Conservation (phyloP, 2,888 invertebrate species). For the Spisula solida region DNA sequence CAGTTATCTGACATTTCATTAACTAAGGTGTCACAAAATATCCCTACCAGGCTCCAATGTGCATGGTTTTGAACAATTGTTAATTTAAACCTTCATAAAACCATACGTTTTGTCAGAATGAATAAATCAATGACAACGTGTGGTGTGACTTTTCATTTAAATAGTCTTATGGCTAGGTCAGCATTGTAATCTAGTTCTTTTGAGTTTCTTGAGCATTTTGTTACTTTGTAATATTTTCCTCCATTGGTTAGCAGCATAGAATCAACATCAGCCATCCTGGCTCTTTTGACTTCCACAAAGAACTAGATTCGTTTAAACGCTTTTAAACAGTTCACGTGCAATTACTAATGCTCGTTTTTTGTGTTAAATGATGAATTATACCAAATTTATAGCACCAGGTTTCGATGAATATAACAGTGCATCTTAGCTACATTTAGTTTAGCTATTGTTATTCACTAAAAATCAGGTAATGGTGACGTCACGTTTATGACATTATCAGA, state of each 20-base stretch:
- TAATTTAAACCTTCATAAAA: not conserved
- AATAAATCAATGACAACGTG: not conserved
- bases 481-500: no score
- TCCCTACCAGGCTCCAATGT: not conserved
- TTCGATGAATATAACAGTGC: no score
- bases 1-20: conserved; percentile 15
- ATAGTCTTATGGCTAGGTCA: not conserved
- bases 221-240: not conserved
- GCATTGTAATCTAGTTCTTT: not conserved
- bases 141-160: not conserved
- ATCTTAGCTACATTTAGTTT: no score
- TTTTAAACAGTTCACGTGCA: no score
- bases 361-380: no score
- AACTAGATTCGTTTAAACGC: no score
- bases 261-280: not conserved
- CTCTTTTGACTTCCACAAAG: not conserved
- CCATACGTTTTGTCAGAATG: not conserved
- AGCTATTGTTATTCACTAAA: no score
- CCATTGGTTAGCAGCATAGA: not conserved
- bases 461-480: no score
- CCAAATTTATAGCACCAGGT: no score
- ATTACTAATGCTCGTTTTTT: no score
- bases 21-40: not conserved
- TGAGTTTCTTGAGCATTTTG: not conserved
- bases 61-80: not conserved